Percentiles rank a stretch among this genome's conserved stretches.
phyloP scores from a whole-genome alignment of 2,797 vertebrate species.

The Aplochiton taeniatus region DNA sequence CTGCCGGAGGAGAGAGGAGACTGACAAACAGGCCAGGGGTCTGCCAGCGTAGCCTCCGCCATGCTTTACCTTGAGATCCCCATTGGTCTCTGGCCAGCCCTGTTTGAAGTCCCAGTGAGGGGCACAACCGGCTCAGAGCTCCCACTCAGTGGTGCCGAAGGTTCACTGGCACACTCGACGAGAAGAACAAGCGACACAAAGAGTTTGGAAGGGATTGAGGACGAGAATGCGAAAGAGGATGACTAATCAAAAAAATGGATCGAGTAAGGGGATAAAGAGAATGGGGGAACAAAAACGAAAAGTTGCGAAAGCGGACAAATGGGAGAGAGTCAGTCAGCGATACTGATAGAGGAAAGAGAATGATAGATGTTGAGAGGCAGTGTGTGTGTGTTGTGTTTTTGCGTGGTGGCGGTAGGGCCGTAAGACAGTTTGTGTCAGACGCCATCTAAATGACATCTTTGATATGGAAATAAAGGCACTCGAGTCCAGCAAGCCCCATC shows the following conservation, averaged over 20 bases:
- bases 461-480: constrained; percentile 75
- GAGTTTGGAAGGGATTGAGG: neutral
- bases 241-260: neutral
- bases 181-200: no score
- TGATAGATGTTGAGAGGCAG: constrained; percentile 39
- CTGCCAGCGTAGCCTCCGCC: constrained; percentile 49
- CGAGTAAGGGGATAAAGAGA: constrained; percentile 25
- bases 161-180: constrained; percentile 26
- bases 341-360: constrained; percentile 12
- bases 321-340: no score
- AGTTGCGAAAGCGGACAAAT: no score
- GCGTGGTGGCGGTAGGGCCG: constrained; percentile 56
- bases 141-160: constrained; percentile 45
- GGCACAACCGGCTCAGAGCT: constrained; percentile 42
- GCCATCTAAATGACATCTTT: constrained; percentile 75
- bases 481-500: constrained; percentile 56
- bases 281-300: constrained; percentile 24
- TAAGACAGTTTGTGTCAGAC: constrained; percentile 66
- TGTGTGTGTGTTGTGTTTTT: constrained; percentile 25
- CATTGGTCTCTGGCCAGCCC: constrained; percentile 43
- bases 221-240: neutral
- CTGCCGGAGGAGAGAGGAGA: constrained; percentile 12
- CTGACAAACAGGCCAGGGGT: constrained; percentile 31
- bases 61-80: constrained; percentile 62
- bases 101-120: constrained; percentile 48